Evolutionary conservation across 2,797 vertebrate genomes (phyloP).

Genomic region (Sandelia bainsii): DNA sequence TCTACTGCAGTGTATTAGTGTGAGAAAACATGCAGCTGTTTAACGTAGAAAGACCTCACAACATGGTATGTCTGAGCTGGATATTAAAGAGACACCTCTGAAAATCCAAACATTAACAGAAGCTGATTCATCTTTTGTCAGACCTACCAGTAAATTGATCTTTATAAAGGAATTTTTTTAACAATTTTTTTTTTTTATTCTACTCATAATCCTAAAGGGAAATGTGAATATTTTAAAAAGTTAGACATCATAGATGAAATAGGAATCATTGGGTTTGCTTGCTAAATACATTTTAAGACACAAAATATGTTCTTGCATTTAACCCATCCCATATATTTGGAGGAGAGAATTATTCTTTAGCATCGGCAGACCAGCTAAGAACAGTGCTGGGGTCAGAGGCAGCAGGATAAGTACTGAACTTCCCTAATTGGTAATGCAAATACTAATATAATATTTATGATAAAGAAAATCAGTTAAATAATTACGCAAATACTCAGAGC

Average conservation of each 20-base stretch:
- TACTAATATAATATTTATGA: neutral
- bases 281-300: neutral
- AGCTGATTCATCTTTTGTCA: conserved; percentile 37
- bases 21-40: conserved; percentile 43
- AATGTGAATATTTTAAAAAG: no score
- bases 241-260: neutral
- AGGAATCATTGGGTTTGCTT: neutral
- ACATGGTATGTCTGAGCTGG: conserved; percentile 16
- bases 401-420: neutral
- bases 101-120: conserved; percentile 36
- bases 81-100: conserved; percentile 28
- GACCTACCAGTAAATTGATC: conserved; percentile 22
- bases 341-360: conserved; percentile 1
- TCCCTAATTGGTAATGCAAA: neutral
- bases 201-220: neutral
- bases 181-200: conserved; percentile 4
- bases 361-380: neutral
- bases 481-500: conserved; percentile 4
- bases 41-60: conserved; percentile 25
- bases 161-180: neutral
- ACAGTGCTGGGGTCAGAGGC: no score
- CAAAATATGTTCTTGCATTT: neutral
- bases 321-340: neutral
- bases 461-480: neutral
- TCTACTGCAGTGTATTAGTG: conserved; percentile 25